Conservation (phyloP, 2,888 invertebrate genomes). For the Gymnosoma rotundatum region DNA sequence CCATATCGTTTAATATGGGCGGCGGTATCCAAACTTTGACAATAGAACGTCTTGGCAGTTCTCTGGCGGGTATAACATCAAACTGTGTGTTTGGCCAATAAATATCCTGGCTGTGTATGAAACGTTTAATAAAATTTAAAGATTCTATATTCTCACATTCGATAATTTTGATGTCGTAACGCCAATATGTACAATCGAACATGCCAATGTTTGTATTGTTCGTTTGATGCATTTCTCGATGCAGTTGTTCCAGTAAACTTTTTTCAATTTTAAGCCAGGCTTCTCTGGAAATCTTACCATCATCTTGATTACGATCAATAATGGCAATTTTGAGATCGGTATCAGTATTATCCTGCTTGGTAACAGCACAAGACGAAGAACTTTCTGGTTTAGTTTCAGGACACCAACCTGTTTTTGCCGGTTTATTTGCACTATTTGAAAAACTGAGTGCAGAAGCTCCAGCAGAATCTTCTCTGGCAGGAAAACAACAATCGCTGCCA, state of each 20-base stretch:
- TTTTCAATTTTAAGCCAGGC: slow-evolving; percentile 1
- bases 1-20: not conserved
- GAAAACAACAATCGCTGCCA: not conserved
- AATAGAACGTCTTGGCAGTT: not conserved
- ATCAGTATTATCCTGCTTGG: not conserved
- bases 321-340: slow-evolving; percentile 19
- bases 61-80: slow-evolving; percentile 2
- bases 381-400: too few relatives aligned
- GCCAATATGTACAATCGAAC: slow-evolving; percentile 12
- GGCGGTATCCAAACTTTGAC: slow-evolving; percentile 31
- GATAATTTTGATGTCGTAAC: slow-evolving; percentile 31
- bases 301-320: slow-evolving; percentile 22
- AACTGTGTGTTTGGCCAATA: not conserved
- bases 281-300: not conserved
- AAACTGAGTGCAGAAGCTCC: not conserved
- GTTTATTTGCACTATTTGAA: too few relatives aligned
- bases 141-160: slow-evolving; percentile 30
- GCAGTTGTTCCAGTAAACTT: not conserved
- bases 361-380: too few relatives aligned
- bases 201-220: slow-evolving; percentile 6
- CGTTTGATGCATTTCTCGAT: slow-evolving; percentile 10
- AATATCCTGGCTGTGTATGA: not conserved
- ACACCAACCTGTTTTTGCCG: too few relatives aligned
- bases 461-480: too few relatives aligned
- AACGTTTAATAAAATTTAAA: slow-evolving; percentile 14